Evolutionary conservation across 2,113 vertebrate genomes (phyloP), one percentile per base, ranked within the genome.

Genomic region (Puntigrus tetrazona): DNA sequence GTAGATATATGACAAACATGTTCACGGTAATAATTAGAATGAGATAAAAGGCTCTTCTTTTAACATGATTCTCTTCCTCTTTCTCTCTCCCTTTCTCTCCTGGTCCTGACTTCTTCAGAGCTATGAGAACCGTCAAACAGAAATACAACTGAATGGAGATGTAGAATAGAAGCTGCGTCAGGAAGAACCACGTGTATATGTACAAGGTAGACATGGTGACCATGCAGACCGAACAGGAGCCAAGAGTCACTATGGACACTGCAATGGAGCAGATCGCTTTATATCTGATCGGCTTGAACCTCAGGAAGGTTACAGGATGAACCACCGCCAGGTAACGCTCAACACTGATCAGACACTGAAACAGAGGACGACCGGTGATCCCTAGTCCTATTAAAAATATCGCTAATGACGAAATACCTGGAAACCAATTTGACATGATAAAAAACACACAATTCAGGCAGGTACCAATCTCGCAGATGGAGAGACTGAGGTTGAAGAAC

Each of bases 401-500:
- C 18, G 8, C 7, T 2, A 67, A 27, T 6, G 6, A 7, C 2
- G 18, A 16, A 73, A 43, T 8, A 31, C 20, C 16, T 25, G 31
- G 2, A 61, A 25, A 43, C 4, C n/a, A 31, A 7, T 25, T 3
- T 72, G 5, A 2, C n/a, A 18, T 4, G 29, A 83, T n/a, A 2
- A 59, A 36, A 7, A 43, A 5, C 8, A 73, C 13, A 73, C 41
- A 61, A 57, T 4, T 13, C 7, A 84, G 22, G 31, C 69, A 80
- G 57, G 55, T 80, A 27, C 47, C 5, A 31, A 84, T 75, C 20
- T 87, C 86, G 69, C 86, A 80, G 55, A 84, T 4, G 47, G 31
- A 47, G 13, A 76, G 69, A 76, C 36, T 87, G 59, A 87, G 45
- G n/a, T 34, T 81, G 29, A 87, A 84, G 45, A 84, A 69, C 31